These are phyloP conservation scores for Bufotes viridis DNA, from an alignment of 2,797 vertebrate genomes.

Conservation along the genomic window DNA sequence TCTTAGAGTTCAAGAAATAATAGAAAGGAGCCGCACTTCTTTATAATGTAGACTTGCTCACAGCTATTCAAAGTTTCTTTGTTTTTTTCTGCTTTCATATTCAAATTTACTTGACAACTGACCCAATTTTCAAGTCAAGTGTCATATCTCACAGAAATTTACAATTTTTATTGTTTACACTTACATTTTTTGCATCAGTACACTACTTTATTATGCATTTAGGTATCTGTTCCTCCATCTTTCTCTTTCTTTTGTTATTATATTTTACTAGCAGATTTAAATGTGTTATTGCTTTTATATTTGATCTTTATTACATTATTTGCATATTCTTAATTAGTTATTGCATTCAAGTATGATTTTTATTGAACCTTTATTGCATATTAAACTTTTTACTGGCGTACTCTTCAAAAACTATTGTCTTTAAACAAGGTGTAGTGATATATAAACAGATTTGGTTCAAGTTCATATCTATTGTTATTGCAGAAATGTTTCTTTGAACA, in stretches of 20 bases:
- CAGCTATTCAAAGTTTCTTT: neutral
- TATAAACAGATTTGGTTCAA: too few species aligned
- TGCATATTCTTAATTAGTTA: constrained; percentile 5
- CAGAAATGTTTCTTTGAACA: too few species aligned
- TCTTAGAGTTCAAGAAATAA: too few species aligned
- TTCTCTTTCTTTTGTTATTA: neutral
- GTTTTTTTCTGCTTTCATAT: neutral
- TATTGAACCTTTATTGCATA: neutral
- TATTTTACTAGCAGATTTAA: neutral
- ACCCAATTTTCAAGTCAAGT: neutral
- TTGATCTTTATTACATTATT: neutral
- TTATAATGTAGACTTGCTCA: too few species aligned
- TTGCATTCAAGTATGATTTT: neutral
- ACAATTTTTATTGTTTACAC: neutral
- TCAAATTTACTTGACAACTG: neutral
- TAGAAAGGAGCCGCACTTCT: too few species aligned
- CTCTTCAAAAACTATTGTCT: neutral
- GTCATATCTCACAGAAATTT: neutral
- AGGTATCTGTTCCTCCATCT: neutral
- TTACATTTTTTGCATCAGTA: neutral
- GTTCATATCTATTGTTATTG: too few species aligned
- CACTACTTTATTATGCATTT: neutral
- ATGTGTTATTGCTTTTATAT: neutral
- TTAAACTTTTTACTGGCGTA: neutral
- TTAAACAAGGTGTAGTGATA: too few species aligned